phyloP scores from a whole-genome alignment of 2,113 vertebrate genomes.

The Cygnus buccinator region DNA sequence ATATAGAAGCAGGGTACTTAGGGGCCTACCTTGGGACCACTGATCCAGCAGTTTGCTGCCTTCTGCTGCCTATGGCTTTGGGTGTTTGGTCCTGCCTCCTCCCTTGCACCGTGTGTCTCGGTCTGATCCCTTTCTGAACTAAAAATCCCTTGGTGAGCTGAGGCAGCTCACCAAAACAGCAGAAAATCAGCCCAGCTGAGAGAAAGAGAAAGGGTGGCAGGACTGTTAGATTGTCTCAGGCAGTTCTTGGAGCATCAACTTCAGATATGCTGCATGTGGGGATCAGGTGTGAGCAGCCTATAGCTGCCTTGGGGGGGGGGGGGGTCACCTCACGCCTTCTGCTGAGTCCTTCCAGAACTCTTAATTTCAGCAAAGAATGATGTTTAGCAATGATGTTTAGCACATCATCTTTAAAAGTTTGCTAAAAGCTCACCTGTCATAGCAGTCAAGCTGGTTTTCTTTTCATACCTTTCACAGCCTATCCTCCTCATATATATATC shows the following conservation, averaged over 20 bases:
- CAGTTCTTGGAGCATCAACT: background rate
- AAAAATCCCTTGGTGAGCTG: background rate
- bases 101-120: background rate
- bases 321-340: background rate
- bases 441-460: background rate
- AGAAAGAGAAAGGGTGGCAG: background rate
- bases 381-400: background rate
- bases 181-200: background rate
- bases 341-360: background rate
- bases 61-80: background rate
- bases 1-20: background rate
- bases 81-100: background rate
- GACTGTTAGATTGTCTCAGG: background rate
- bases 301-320: background rate
- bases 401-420: background rate
- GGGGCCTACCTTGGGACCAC: background rate
- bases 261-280: background rate
- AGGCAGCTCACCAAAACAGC: background rate
- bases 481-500: background rate
- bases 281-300: background rate
- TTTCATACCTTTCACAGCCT: background rate
- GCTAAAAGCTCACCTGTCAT: background rate
- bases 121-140: background rate
- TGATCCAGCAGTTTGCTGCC: background rate
- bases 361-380: background rate